Conservation (phyloP, 2,797 vertebrate species). For the Mus caroli region DNA sequence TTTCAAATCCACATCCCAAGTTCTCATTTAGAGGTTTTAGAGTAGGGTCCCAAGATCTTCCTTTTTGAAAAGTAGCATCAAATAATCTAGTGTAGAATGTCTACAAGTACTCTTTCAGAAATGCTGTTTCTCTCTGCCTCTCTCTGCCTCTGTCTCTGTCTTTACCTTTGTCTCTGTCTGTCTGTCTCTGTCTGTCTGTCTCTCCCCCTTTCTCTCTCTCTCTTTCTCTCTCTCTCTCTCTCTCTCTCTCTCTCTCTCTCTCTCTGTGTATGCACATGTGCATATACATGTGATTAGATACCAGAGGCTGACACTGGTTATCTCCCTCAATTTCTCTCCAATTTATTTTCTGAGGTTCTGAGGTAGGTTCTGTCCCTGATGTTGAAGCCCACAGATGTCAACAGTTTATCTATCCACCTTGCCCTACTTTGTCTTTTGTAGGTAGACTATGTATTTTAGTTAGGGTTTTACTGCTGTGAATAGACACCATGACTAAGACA, state of each 20-base stretch:
- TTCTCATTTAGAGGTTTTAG: not conserved
- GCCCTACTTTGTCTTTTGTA: not conserved
- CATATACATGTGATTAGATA: not conserved
- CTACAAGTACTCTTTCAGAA: constrained; percentile 39
- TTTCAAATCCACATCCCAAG: not conserved
- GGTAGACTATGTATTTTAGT: not conserved
- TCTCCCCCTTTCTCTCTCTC: too few species aligned
- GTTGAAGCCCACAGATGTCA: too few species aligned
- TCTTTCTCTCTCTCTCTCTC: not conserved
- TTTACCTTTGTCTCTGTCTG: not conserved
- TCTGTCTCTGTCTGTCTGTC: not conserved
- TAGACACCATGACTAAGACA: too few species aligned
- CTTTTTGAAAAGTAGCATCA: not conserved
- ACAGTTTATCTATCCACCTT: not conserved
- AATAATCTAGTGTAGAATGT: not conserved
- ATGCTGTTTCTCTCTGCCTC: not conserved
- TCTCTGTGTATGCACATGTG: not conserved
- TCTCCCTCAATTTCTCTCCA: not conserved
- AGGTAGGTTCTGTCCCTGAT: not conserved
- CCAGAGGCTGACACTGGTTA: not conserved
- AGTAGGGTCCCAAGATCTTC: not conserved
- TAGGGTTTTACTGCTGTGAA: too few species aligned
- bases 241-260: not conserved
- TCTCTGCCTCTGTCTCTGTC: not conserved
- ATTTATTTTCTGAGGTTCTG: not conserved